A percentile compares a stretch with the other conserved stretches of the same genome.
Evolutionary conservation across 2,113 vertebrate genomes (phyloP).

Genomic region (Columba livia): DNA sequence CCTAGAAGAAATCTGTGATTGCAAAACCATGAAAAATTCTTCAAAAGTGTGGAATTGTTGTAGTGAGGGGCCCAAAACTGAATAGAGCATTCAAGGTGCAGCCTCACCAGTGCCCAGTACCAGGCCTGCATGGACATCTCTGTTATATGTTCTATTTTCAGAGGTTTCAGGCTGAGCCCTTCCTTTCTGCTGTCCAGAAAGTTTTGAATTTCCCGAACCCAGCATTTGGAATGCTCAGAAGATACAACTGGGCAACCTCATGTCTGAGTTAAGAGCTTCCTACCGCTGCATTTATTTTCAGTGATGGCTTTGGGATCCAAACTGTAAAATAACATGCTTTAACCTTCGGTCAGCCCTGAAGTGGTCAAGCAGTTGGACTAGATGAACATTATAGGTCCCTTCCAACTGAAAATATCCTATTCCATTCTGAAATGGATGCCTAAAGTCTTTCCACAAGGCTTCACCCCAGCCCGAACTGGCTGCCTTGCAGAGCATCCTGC

Average conservation of each 20-base stretch:
- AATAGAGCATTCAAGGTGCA: too few relatives aligned
- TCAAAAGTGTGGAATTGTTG: neutral
- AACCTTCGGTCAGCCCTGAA: neutral
- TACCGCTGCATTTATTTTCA: neutral
- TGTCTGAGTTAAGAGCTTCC: rapidly evolving
- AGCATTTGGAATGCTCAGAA: neutral
- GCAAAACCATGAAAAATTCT: neutral
- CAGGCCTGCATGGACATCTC: rapidly evolving
- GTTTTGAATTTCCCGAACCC: neutral
- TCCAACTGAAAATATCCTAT: too few relatives aligned
- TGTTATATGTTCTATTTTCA: neutral
- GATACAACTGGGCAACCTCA: neutral
- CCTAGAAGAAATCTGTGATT: neutral
- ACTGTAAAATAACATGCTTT: too few relatives aligned
- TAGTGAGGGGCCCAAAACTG: too few relatives aligned
- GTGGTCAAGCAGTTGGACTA: too few relatives aligned
- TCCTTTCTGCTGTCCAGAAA: neutral
- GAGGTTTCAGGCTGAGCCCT: neutral
- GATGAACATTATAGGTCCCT: too few relatives aligned
- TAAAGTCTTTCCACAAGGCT: neutral
- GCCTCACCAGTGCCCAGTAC: too few relatives aligned
- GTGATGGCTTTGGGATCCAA: neutral
- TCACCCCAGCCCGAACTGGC: neutral
- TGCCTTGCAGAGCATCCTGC: neutral
- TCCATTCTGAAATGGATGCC: neutral